Evolutionary conservation across 2,888 invertebrate genomes (phyloP), one percentile per base, ranked within the genome.

Genomic region (Lasius platythorax): DNA sequence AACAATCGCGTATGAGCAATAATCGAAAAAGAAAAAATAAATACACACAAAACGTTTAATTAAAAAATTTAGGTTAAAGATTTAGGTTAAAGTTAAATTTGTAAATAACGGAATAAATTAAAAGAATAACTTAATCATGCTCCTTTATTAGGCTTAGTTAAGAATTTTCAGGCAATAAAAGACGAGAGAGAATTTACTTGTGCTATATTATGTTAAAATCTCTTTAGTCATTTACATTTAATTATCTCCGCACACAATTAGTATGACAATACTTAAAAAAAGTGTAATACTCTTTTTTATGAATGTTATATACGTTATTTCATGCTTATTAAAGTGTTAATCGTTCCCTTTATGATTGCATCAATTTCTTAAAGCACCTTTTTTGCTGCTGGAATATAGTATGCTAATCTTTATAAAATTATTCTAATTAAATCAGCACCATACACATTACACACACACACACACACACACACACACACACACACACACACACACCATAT

Each of bases 201-300:
- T 86, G 72, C 85, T 63, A 86, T 85, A 89, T 92, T 89, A 88
- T 84, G 84, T 81, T 90, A 87, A 90, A 92, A 90, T 90, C 90
- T 87, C 85, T 79, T 84, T 79, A 86, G 87, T 88, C 88, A 90
- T 91, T 91, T 89, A 88, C 86, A 89, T 90, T 85, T 82, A 61
- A 70, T 61, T 40, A 61, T 61, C 46, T 40, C 18, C 1, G 2
- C 28, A 12, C 28, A 12, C 46, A 46, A 73, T 63, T 81, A 50
- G 2, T 43, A 23, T 46, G 37, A 37, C 9, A n/a, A 33, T n/a
- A 53, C 28, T 30, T 63, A 0, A 53, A 50, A 40, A 63, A 15
- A 37, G 18, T 4, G n/a, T 15, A 15, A 46, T 63, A 74, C 15
- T 58, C 11, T 58, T 68, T 58, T 70, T n/a, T 68, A 43, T 30